Conservation (phyloP, 2,113 vertebrate genomes). For the Coregonus clupeaformis region DNA sequence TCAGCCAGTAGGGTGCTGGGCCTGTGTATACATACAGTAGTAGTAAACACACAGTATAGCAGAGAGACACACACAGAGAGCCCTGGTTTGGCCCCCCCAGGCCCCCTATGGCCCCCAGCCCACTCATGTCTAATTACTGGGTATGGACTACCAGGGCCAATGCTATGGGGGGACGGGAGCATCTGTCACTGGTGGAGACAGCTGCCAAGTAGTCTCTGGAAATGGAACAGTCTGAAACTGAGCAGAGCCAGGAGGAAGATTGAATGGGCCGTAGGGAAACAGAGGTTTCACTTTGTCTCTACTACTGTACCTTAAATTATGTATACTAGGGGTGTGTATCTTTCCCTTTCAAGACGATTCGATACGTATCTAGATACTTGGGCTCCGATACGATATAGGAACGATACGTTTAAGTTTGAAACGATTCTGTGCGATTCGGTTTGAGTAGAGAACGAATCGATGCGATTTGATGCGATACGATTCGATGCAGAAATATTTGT, state of each 20-base stretch:
- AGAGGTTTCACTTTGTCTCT: neutral
- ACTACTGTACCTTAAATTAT: neutral
- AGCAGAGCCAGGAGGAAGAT: constrained; percentile 14
- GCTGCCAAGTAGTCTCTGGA: constrained; percentile 31
- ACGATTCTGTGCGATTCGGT: too few relatives aligned
- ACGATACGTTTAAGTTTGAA: too few relatives aligned
- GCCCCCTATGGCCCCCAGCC: neutral
- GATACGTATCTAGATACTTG: too few relatives aligned
- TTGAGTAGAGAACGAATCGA: too few relatives aligned
- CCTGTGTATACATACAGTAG: neutral
- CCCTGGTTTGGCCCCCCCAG: neutral
- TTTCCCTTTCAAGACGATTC: too few relatives aligned
- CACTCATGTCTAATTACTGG: constrained; percentile 41
- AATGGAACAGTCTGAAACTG: constrained; percentile 28
- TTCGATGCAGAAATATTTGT: too few relatives aligned
- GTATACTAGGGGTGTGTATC: neutral
- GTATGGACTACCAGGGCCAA: constrained; percentile 39
- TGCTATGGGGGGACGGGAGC: constrained; percentile 47
- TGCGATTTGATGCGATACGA: too few relatives aligned
- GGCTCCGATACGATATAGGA: too few relatives aligned
- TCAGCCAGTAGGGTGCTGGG: neutral
- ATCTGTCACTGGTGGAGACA: constrained; percentile 43
- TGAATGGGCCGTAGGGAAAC: too few relatives aligned
- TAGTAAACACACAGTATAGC: constrained; percentile 10
- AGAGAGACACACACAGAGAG: neutral